phyloP scores from a whole-genome alignment of 2,888 invertebrate genomes.

The Drosophila acutilabella region DNA sequence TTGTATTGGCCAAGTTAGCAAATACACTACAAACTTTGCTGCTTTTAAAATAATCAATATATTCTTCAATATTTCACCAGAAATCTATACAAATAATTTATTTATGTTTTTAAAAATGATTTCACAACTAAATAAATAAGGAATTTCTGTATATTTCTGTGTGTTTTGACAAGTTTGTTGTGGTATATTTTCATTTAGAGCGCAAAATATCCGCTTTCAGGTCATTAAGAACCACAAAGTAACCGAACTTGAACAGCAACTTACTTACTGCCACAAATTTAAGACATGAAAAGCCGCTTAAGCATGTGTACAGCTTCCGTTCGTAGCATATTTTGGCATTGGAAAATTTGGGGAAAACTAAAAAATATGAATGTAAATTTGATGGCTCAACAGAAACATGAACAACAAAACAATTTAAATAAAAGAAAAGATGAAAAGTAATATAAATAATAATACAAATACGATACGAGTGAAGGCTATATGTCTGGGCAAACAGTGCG shows the following conservation, averaged over 20 bases:
- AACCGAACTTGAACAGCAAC: constrained; percentile 39
- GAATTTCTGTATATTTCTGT: too few species aligned
- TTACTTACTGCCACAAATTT: constrained; percentile 40
- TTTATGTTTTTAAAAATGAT: too few species aligned
- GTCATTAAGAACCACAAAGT: constrained; percentile 63
- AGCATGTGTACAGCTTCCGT: constrained; percentile 68
- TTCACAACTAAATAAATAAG: too few species aligned
- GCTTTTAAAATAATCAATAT: too few species aligned
- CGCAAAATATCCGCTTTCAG: constrained; percentile 38
- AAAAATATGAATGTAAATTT: constrained; percentile 71
- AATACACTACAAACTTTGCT: background rate
- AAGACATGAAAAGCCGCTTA: constrained; percentile 70
- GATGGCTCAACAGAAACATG: constrained; percentile 37
- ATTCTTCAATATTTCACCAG: too few species aligned
- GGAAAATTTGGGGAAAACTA: constrained; percentile 49
- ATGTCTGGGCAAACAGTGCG: constrained; percentile 39
- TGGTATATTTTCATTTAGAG: constrained; percentile 19
- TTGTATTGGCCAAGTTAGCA: constrained; percentile 20
- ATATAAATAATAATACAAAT: constrained; percentile 51
- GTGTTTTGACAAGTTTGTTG: background rate
- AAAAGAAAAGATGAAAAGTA: constrained; percentile 62
- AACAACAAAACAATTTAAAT: constrained; percentile 60
- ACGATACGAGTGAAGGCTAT: background rate
- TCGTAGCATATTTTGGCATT: constrained; percentile 16
- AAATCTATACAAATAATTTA: too few species aligned